Conservation (phyloP, 2,888 invertebrate species). For the Rhamphomyia laevipes region DNA sequence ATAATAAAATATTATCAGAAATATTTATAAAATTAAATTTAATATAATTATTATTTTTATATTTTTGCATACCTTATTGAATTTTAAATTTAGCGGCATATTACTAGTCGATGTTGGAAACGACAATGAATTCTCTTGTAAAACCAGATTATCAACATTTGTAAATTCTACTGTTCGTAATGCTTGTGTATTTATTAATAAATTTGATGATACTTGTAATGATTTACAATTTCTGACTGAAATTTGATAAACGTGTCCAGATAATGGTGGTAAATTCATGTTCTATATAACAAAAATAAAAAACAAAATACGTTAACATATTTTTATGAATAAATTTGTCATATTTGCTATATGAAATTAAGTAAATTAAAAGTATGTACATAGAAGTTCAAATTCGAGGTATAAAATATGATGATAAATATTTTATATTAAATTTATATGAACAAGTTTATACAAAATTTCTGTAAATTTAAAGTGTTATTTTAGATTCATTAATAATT, state of each 20-base stretch:
- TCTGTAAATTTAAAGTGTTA: too few species aligned
- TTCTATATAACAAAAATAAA: conserved; percentile 38
- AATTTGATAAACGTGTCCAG: conserved; percentile 41
- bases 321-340: neutral
- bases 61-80: conserved; percentile 23
- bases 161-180: conserved; percentile 51
- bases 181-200: conserved; percentile 48
- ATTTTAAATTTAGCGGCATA: conserved; percentile 31
- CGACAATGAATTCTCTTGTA: conserved; percentile 48
- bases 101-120: conserved; percentile 43
- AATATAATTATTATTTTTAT: neutral
- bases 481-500: too few species aligned
- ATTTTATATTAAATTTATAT: too few species aligned
- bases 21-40: neutral
- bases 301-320: neutral
- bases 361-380: too few species aligned
- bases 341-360: too few species aligned
- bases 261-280: conserved; percentile 42
- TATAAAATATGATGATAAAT: too few species aligned
- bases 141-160: conserved; percentile 49
- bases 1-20: too few species aligned
- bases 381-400: too few species aligned
- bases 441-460: too few species aligned
- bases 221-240: conserved; percentile 53
- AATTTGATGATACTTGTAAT: conserved; percentile 45